Percentiles rank a stretch among this genome's conserved stretches.
Conservation (phyloP, 2,113 vertebrate species). For the Bos javanicus region DNA sequence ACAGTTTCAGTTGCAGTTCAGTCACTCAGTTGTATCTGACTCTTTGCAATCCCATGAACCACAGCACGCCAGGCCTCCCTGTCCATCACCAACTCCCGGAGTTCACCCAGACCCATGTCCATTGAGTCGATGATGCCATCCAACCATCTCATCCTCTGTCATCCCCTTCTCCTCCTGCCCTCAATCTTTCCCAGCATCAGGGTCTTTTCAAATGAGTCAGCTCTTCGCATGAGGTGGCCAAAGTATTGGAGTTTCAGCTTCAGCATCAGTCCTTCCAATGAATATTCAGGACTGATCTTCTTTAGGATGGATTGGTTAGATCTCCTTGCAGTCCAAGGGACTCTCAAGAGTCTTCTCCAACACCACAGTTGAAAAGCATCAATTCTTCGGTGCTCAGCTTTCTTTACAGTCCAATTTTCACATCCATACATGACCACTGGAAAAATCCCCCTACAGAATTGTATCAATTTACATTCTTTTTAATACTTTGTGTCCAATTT, state of each 20-base stretch:
- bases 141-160: neutral
- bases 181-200: neutral
- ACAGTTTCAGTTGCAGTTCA: neutral
- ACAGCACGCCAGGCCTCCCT: neutral
- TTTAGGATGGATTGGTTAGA: neutral
- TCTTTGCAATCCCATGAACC: neutral
- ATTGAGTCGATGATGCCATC: neutral
- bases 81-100: neutral
- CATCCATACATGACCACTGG: neutral
- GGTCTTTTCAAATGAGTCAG: neutral
- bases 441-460: neutral
- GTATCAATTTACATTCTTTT: neutral
- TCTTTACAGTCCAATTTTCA: neutral
- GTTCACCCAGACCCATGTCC: neutral
- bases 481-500: neutral
- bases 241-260: neutral
- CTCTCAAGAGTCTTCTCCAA: neutral
- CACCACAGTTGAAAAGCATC: neutral
- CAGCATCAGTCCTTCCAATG: neutral
- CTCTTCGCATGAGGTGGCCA: neutral
- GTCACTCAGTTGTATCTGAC: neutral
- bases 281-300: neutral
- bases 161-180: neutral
- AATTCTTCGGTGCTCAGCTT: neutral
- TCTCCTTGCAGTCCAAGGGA: neutral